phyloP scores from a whole-genome alignment of 2,888 invertebrate genomes.

The Cephus sareptanus region DNA sequence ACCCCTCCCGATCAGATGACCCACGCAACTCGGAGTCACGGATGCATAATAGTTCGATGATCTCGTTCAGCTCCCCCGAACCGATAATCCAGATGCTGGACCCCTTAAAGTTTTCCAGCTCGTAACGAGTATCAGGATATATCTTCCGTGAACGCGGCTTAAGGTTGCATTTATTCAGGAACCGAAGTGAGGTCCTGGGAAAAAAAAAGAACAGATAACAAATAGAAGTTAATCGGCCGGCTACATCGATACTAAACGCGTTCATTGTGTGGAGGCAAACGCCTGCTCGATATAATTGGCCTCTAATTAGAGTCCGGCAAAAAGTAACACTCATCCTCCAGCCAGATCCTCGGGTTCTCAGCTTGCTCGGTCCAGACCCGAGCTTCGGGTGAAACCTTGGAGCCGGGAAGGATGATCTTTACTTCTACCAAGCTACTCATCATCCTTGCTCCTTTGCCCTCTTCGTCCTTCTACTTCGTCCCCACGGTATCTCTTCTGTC shows the following conservation, averaged over 20 bases:
- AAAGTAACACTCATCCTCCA: conserved; percentile 35
- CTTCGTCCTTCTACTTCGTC: conserved; percentile 12
- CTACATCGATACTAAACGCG: conserved; percentile 55
- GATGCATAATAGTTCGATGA: too few relatives aligned
- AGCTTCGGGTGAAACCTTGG: neutral
- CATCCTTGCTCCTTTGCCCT: conserved; percentile 11
- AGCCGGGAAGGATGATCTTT: conserved; percentile 18
- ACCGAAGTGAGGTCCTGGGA: conserved; percentile 35
- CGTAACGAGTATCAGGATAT: neutral
- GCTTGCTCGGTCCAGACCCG: neutral
- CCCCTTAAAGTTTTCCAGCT: neutral
- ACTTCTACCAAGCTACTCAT: conserved; percentile 12
- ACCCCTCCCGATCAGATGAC: neutral
- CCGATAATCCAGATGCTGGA: neutral
- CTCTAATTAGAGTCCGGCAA: conserved; percentile 53
- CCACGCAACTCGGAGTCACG: neutral
- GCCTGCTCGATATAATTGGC: conserved; percentile 59
- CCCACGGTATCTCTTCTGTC: conserved; percentile 12
- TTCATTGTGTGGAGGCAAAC: conserved; percentile 57
- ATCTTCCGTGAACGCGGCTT: conserved; percentile 35
- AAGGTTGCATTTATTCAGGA: conserved; percentile 48
- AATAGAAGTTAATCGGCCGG: conserved; percentile 56
- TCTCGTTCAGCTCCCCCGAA: neutral
- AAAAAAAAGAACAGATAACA: conserved; percentile 48
- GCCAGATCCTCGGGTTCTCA: neutral